A percentile compares a stretch with the other conserved stretches of the same genome.
These are phyloP conservation scores for Portunus trituberculatus DNA, from an alignment of 1,140 invertebrate genomes.

Conservation along the genomic window DNA sequence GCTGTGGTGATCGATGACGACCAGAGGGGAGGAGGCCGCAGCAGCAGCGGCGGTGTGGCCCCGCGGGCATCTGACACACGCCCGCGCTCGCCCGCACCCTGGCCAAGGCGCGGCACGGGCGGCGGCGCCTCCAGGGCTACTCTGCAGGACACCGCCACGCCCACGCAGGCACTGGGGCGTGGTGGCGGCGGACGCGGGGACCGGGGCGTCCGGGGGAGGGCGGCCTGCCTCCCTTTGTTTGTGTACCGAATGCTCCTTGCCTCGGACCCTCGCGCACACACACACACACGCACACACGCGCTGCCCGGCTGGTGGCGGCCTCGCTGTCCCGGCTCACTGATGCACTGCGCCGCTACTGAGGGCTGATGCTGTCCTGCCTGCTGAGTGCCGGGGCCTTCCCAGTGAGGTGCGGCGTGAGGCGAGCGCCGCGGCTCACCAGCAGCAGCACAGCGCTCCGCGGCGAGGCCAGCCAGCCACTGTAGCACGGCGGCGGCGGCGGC, in stretches of 20 bases:
- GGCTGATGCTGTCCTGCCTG: no score
- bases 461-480: no score
- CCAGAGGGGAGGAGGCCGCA: constrained; percentile 6
- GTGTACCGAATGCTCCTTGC: not conserved
- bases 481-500: no score
- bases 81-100: constrained; percentile 12
- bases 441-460: no score
- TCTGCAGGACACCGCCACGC: not conserved
- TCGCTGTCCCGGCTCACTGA: no score
- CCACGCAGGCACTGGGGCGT: not conserved
- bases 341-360: no score
- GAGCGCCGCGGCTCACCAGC: no score
- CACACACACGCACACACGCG: no score
- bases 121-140: not conserved
- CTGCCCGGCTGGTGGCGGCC: no score
- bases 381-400: no score
- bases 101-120: not conserved
- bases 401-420: no score
- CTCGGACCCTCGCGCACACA: no score
- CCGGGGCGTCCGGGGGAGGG: not conserved
- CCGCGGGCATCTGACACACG: not conserved
- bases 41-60: constrained; percentile 37
- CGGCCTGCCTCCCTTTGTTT: not conserved
- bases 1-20: constrained; percentile 40
- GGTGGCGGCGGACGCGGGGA: not conserved